Evolutionary conservation across 2,888 invertebrate species (phyloP), one percentile per base, ranked within the genome.

Genomic region (Dasysyrphus albostriatus): DNA sequence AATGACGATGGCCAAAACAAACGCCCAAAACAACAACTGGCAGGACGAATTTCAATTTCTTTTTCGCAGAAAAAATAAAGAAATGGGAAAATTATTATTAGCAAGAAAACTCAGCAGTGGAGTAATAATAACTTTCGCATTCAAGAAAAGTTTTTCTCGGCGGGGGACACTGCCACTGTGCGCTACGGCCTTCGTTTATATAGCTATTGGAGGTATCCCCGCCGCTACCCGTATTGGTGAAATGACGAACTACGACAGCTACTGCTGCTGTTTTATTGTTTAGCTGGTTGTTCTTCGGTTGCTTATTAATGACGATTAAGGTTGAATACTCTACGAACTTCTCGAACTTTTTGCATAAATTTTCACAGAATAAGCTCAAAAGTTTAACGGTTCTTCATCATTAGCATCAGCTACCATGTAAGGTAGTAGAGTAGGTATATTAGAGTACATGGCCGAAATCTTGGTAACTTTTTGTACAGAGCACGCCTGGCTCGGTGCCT

Each of bases 271-370:
- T 83, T 51, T 67, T 77, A 74, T 78, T 78, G 67, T 56, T 83
- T 58, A 69, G 78, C 78, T 59, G 74, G 63, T 79, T 83, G 83
- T 83, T 83, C 73, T 70, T 79, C 63, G 75, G 79, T 63, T 83
- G 70, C 85, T 85, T 85, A 85, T 85, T 85, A 85, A 82, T 82
- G 85, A 77, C 85, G 82, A 85, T 85, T 81, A 82, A 85, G 81
- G 85, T 85, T 82, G 82, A 82, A 77, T 82, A 82, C 82, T 82
- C 82, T 63, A 58, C 69, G 77, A 81, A 85, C 67, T 85, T 85
- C 78, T 65, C 56, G 42, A 85, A 85, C 73, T 85, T 85, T 85
- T 70, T 85, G 85, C 85, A 85, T 82, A 85, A 85, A 82, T 81
- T 81, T 82, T 42, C 42, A 16, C 61, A 74, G 70, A 82, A 74